A percentile compares a stretch with the other conserved stretches of the same genome.
Conservation (phyloP, 2,888 invertebrate genomes). For the Colostygia pectinataria region DNA sequence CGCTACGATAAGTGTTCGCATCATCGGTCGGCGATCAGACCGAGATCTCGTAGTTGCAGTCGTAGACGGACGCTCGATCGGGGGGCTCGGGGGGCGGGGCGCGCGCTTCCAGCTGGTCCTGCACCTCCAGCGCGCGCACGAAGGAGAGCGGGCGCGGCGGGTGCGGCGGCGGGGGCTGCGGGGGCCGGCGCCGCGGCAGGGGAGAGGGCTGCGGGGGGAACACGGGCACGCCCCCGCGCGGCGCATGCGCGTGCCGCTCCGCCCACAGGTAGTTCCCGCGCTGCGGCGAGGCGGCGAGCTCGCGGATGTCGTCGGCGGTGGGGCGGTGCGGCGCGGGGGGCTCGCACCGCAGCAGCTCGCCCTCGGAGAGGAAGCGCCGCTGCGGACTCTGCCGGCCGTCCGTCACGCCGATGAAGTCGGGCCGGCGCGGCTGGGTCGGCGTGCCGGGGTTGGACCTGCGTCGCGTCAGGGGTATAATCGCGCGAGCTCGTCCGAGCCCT, state of each 20-base stretch:
- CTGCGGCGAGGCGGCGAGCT: slow-evolving; percentile 94
- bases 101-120: slow-evolving; percentile 93
- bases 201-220: slow-evolving; percentile 69
- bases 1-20: no score
- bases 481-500: slow-evolving; percentile 81
- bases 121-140: slow-evolving; percentile 94
- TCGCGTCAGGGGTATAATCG: slow-evolving; percentile 81
- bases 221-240: slow-evolving; percentile 53
- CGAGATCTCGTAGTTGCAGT: slow-evolving; percentile 97
- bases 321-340: slow-evolving; percentile 86
- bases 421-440: slow-evolving; percentile 93
- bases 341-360: slow-evolving; percentile 90
- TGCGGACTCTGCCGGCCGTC: slow-evolving; percentile 86
- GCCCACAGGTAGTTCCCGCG: slow-evolving; percentile 80
- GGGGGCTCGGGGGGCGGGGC: slow-evolving; percentile 82
- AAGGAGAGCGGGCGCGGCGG: slow-evolving; percentile 92
- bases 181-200: slow-evolving; percentile 62
- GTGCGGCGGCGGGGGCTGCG: slow-evolving; percentile 36
- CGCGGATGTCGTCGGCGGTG: slow-evolving; percentile 89
- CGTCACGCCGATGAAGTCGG: slow-evolving; percentile 93
- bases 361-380: slow-evolving; percentile 90
- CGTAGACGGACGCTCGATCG: slow-evolving; percentile 94
- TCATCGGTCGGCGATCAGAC: slow-evolving; percentile 87
- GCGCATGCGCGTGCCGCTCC: slow-evolving; percentile 75
- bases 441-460: slow-evolving; percentile 96